Conservation (phyloP, 2,888 invertebrate species). For the Cataglyphis altisquamis region DNA sequence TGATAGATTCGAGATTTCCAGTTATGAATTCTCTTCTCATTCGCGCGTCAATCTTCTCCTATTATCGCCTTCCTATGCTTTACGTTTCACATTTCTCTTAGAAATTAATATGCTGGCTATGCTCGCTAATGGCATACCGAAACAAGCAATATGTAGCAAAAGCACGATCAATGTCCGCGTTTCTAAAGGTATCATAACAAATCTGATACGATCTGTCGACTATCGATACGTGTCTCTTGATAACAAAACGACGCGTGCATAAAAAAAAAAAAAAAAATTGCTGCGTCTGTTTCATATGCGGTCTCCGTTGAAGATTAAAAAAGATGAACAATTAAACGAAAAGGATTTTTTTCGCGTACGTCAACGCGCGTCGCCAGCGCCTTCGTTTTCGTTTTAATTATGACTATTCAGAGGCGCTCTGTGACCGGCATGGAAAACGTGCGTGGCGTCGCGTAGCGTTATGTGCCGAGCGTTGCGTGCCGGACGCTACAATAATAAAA, state of each 20-base stretch:
- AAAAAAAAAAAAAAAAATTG: slow-evolving; percentile 19
- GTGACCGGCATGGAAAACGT: slow-evolving; percentile 73
- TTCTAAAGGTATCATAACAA: background rate
- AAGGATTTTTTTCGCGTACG: slow-evolving; percentile 6
- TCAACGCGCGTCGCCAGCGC: slow-evolving; percentile 21
- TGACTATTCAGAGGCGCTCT: slow-evolving; percentile 75
- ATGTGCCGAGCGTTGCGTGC: slow-evolving; percentile 1
- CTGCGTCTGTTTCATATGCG: background rate
- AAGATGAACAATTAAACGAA: slow-evolving; percentile 24
- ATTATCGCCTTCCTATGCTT: background rate
- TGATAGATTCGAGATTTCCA: slow-evolving; percentile 40
- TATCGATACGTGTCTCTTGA: slow-evolving; percentile 1
- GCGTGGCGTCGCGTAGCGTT: background rate
- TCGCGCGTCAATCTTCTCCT: slow-evolving; percentile 8
- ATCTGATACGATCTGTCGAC: background rate
- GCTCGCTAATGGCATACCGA: background rate
- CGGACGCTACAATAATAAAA: slow-evolving; percentile 34
- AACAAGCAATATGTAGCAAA: background rate
- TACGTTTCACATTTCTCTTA: background rate
- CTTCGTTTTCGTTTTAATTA: slow-evolving; percentile 76
- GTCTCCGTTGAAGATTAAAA: slow-evolving; percentile 11
- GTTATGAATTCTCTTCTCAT: slow-evolving; percentile 51
- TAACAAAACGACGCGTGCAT: slow-evolving; percentile 2
- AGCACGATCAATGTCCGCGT: background rate
- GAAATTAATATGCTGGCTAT: background rate